These are phyloP conservation scores for Mythimna ferrago DNA, from an alignment of 2,888 invertebrate genomes.

Conservation along the genomic window DNA sequence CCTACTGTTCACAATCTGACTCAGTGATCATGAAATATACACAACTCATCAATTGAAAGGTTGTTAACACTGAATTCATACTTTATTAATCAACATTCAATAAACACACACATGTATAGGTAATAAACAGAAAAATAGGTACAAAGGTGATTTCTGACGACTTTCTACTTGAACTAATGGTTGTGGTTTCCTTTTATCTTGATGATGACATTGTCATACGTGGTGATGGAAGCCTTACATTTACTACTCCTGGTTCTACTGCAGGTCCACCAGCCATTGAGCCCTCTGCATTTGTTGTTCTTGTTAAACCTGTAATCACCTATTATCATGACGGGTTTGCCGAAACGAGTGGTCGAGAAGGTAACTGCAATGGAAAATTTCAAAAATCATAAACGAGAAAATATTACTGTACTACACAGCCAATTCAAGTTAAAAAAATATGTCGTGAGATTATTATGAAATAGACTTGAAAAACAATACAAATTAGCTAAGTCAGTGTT, in stretches of 20 bases:
- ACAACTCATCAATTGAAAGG: background rate
- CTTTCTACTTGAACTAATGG: slow-evolving; percentile 35
- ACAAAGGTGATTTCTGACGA: no score
- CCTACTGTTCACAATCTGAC: background rate
- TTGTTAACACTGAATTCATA: slow-evolving; percentile 3
- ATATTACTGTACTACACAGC: no score
- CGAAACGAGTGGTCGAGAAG: slow-evolving; percentile 55
- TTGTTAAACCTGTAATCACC: slow-evolving; percentile 65
- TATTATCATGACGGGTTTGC: slow-evolving; percentile 48
- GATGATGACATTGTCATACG: slow-evolving; percentile 49
- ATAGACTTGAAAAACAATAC: no score
- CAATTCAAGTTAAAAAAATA: background rate
- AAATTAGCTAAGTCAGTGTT: no score
- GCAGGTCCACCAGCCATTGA: slow-evolving; percentile 46
- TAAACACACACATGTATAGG: no score
- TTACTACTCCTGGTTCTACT: slow-evolving; percentile 49
- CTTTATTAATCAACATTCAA: background rate
- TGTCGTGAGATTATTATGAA: no score
- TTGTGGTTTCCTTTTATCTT: slow-evolving; percentile 46
- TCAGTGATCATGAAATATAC: background rate
- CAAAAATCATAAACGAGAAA: background rate
- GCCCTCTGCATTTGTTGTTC: slow-evolving; percentile 44
- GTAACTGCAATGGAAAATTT: slow-evolving; percentile 35
- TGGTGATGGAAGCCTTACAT: slow-evolving; percentile 57
- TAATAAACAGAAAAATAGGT: no score